Conservation (phyloP, 1,140 invertebrate genomes). For the Venturia canescens region DNA sequence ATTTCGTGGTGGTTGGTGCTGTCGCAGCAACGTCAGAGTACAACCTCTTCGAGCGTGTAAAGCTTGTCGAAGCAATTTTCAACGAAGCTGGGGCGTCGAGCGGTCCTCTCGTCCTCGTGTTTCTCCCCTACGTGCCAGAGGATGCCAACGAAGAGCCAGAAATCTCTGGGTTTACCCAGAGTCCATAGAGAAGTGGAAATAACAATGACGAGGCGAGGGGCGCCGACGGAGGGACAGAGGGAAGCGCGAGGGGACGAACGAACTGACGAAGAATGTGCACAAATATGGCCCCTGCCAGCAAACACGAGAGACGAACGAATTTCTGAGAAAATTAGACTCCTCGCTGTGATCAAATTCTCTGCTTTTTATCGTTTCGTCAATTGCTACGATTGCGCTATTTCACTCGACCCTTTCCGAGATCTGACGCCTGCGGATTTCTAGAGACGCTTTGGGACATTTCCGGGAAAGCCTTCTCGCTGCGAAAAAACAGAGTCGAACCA, state of each 20-base stretch:
- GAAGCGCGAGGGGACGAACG: not conserved
- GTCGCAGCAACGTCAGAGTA: conserved; percentile 2
- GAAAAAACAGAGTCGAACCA: too few species aligned
- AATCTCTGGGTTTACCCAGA: not conserved
- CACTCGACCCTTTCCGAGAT: too few species aligned
- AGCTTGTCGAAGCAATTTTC: conserved; percentile 26
- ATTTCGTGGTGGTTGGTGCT: not conserved
- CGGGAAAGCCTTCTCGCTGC: not conserved
- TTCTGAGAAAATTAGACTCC: not conserved
- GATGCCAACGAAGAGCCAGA: not conserved
- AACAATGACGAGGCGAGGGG: not conserved
- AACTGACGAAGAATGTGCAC: not conserved
- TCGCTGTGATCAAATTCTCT: not conserved
- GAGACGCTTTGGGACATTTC: not conserved
- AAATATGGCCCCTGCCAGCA: not conserved
- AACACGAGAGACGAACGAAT: not conserved
- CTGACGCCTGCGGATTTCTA: too few species aligned
- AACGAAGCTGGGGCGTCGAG: not conserved
- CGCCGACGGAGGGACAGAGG: not conserved
- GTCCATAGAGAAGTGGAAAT: not conserved
- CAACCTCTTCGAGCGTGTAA: conserved; percentile 15
- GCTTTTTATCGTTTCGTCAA: not conserved
- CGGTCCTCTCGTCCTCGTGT: not conserved
- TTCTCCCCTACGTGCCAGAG: not conserved
- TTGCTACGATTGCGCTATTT: too few species aligned